Conservation (phyloP, 2,888 invertebrate species). For the Trilocha varians region DNA sequence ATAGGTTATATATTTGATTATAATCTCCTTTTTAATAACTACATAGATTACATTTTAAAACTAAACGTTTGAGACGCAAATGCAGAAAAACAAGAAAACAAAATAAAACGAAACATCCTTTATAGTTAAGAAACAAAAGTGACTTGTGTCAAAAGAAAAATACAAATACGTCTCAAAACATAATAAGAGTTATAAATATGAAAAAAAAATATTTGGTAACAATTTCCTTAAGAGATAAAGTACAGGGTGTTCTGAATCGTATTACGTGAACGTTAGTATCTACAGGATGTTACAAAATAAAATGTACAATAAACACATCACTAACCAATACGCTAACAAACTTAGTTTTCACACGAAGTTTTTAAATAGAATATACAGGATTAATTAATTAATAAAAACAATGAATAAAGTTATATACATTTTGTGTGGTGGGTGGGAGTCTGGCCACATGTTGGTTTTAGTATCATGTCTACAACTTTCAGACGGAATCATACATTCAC, state of each 20-base stretch:
- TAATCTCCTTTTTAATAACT: not conserved
- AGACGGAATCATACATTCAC: not conserved
- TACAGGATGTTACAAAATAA: constrained; percentile 13
- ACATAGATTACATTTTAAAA: not conserved
- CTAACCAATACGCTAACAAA: constrained; percentile 36
- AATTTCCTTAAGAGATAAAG: constrained; percentile 47
- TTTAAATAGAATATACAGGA: constrained; percentile 32
- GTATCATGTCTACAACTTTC: not conserved
- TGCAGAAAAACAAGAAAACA: not conserved
- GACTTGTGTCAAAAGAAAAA: not conserved
- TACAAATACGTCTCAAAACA: not conserved
- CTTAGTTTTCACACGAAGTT: constrained; percentile 13
- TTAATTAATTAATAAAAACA: constrained; percentile 41
- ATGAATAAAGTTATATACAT: constrained; percentile 50
- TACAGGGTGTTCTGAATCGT: constrained; percentile 13
- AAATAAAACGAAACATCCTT: not conserved
- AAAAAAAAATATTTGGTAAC: constrained; percentile 71
- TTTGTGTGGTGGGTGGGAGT: constrained; percentile 59
- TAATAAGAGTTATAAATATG: constrained; percentile 23
- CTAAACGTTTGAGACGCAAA: not conserved
- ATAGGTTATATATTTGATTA: not conserved
- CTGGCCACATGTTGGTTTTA: constrained; percentile 44
- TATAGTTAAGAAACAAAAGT: not conserved
- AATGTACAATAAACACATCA: constrained; percentile 27
- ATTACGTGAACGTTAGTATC: constrained; percentile 22